These are phyloP conservation scores for Hypothenemus hampei DNA, from an alignment of 1,140 invertebrate genomes.

Conservation along the genomic window DNA sequence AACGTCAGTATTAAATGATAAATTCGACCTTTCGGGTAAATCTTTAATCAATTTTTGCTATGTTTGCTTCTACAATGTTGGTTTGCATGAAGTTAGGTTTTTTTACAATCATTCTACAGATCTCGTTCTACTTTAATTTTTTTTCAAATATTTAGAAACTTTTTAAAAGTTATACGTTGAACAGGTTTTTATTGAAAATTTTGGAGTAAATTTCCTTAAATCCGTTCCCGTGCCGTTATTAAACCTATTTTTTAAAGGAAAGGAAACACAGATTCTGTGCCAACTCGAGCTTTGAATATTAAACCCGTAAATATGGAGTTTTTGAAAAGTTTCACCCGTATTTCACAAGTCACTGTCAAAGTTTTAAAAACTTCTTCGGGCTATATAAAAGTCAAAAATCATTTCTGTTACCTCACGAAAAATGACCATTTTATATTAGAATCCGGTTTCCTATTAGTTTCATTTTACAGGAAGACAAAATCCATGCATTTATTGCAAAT, in stretches of 20 bases:
- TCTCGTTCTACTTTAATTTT: not conserved
- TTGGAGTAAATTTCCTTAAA: conserved; percentile 16
- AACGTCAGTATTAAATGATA: not conserved
- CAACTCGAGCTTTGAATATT: conserved; percentile 25
- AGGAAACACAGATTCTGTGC: conserved; percentile 11
- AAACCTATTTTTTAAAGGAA: conserved; percentile 23
- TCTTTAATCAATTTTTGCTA: not conserved
- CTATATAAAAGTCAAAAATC: too few relatives aligned
- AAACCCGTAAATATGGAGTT: conserved; percentile 25
- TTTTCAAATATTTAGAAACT: conserved; percentile 1
- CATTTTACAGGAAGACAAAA: too few relatives aligned
- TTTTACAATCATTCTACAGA: not conserved
- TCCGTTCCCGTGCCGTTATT: conserved; percentile 10
- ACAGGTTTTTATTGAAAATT: conserved; percentile 11
- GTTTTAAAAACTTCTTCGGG: conserved; percentile 1
- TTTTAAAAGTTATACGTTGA: conserved; percentile 8
- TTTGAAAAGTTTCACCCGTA: conserved; percentile 21
- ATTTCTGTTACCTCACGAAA: too few relatives aligned
- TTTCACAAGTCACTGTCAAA: conserved; percentile 12
- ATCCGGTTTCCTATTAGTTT: too few relatives aligned
- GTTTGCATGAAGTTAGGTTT: too few relatives aligned
- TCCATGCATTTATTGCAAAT: too few relatives aligned
- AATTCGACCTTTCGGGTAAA: not conserved
- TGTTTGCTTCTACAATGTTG: not conserved
- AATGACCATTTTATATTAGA: too few relatives aligned